phyloP scores from a whole-genome alignment of 2,888 invertebrate species.

The Eupithecia subfuscata region DNA sequence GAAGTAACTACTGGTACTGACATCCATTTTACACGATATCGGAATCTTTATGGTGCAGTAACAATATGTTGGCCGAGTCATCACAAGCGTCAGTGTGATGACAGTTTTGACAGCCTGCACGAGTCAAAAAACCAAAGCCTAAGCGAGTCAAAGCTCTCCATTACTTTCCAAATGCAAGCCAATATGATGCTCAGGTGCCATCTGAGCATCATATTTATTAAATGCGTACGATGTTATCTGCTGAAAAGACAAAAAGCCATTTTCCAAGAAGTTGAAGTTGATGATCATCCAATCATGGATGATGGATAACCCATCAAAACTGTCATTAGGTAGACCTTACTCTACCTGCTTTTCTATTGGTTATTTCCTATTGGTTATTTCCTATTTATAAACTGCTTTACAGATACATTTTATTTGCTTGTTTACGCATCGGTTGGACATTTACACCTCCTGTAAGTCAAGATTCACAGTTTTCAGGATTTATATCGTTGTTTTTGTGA shows the following conservation, averaged over 20 bases:
- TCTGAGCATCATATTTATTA: no score
- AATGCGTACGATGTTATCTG: neutral
- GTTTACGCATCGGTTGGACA: conserved; percentile 50
- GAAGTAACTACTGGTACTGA: neutral
- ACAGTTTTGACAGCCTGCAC: neutral
- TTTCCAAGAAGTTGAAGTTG: conserved; percentile 2
- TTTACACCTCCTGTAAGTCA: conserved; percentile 50
- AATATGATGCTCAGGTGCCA: no score
- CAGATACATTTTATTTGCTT: conserved; percentile 56
- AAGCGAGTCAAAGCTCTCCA: neutral
- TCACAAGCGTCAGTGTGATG: neutral
- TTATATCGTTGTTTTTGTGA: conserved; percentile 44
- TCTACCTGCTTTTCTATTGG: neutral
- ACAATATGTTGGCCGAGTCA: neutral
- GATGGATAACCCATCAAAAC: neutral
- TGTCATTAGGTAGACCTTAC: neutral
- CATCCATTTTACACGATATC: no score
- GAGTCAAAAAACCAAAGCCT: no score
- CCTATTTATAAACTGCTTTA: conserved; percentile 17
- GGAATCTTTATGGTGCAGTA: neutral
- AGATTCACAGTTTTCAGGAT: conserved; percentile 31
- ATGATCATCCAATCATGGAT: neutral
- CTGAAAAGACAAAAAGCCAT: neutral
- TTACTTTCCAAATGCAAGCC: neutral
- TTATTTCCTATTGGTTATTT: neutral